A percentile compares a stretch with the other conserved stretches of the same genome.
Evolutionary conservation across 2,797 vertebrate genomes (phyloP).

Genomic region (Enteromius trimaculatus): DNA sequence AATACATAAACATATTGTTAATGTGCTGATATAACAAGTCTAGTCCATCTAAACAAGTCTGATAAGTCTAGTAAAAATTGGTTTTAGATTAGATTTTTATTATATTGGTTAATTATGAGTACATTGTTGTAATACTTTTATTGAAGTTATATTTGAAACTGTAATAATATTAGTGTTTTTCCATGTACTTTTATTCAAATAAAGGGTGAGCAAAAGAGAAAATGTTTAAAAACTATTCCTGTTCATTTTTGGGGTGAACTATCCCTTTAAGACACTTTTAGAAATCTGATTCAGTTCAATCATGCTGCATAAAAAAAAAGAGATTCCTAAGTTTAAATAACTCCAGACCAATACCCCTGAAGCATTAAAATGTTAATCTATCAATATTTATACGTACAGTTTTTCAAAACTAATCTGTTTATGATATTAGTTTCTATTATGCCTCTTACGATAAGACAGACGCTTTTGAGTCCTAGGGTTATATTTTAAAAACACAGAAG

Average conservation of each 20-base stretch:
- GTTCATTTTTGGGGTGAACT: neutral
- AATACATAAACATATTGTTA: neutral
- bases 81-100: too few relatives aligned
- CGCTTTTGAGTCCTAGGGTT: neutral
- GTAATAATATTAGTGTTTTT: neutral
- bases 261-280: too few relatives aligned
- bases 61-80: neutral
- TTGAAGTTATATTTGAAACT: neutral
- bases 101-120: too few relatives aligned
- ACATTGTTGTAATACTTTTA: too few relatives aligned
- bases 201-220: neutral
- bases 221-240: neutral
- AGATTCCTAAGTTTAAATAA: neutral
- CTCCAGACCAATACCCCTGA: neutral
- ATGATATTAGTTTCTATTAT: neutral
- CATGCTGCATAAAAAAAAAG: neutral
- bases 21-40: neutral
- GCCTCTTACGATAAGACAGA: neutral
- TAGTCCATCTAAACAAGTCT: neutral
- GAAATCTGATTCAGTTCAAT: neutral
- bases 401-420: neutral
- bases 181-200: neutral
- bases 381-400: neutral
- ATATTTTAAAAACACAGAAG: neutral
- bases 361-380: neutral